Percentiles rank a stretch among this genome's conserved stretches.
Conservation (phyloP, 2,888 invertebrate species). For the Alcis repandata region DNA sequence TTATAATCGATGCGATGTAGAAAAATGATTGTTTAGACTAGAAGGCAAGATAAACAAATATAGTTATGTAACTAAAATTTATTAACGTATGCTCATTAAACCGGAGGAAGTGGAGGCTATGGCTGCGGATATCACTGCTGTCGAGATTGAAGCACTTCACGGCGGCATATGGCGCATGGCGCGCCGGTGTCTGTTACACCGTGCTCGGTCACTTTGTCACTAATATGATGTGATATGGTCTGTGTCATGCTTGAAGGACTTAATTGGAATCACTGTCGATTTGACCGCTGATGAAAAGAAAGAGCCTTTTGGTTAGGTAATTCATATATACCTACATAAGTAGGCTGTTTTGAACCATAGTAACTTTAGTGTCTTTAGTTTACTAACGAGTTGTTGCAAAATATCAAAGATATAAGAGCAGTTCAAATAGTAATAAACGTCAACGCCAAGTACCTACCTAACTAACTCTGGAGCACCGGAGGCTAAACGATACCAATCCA, state of each 20-base stretch:
- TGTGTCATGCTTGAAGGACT: not conserved
- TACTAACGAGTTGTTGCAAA: too few species aligned
- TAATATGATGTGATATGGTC: constrained; percentile 29
- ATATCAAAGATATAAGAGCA: too few species aligned
- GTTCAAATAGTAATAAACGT: too few species aligned
- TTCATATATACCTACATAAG: too few species aligned
- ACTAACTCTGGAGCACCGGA: too few species aligned
- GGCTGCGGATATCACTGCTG: constrained; percentile 40
- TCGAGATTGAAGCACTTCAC: constrained; percentile 58
- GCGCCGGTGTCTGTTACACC: constrained; percentile 61
- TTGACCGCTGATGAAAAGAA: not conserved
- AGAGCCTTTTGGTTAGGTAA: too few species aligned
- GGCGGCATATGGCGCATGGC: constrained; percentile 64
- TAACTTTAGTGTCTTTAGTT: too few species aligned
- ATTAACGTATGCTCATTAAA: constrained; percentile 17
- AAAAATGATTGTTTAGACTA: too few species aligned
- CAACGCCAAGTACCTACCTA: too few species aligned
- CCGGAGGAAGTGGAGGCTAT: constrained; percentile 39
- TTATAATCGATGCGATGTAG: too few species aligned
- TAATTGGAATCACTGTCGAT: not conserved
- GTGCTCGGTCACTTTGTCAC: constrained; percentile 72
- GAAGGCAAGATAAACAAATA: not conserved
- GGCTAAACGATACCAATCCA: too few species aligned
- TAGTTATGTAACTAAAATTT: not conserved
- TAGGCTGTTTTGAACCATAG: too few species aligned